phyloP scores from a whole-genome alignment of 2,797 vertebrate genomes.

The Fistularia tabacaria region DNA sequence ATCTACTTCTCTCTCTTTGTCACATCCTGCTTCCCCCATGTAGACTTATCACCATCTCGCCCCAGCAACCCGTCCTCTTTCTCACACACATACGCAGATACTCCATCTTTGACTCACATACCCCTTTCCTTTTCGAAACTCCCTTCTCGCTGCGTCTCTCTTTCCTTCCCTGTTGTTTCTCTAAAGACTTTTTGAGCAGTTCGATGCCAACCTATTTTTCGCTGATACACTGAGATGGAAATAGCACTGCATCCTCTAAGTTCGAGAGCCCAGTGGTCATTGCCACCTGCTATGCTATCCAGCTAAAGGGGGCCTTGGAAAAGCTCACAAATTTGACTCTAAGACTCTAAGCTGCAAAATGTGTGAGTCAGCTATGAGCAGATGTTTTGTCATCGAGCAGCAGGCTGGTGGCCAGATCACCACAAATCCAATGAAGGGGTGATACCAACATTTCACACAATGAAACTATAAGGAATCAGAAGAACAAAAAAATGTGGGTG shows the following conservation, averaged over 20 bases:
- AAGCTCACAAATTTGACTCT: conserved; percentile 10
- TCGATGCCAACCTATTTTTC: conserved; percentile 42
- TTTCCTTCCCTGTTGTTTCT: conserved; percentile 1
- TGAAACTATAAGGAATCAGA: conserved; percentile 14
- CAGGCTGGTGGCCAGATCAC: conserved; percentile 39
- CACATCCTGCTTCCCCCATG: conserved; percentile 62
- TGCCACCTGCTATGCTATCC: conserved; percentile 33
- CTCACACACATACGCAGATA: conserved; percentile 18
- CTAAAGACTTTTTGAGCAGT: conserved; percentile 35
- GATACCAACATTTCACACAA: conserved; percentile 32
- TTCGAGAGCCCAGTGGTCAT: conserved; percentile 42
- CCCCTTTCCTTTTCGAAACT: conserved; percentile 11
- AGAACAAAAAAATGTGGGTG: conserved; percentile 2
- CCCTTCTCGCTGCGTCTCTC: neutral
- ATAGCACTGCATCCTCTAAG: conserved; percentile 53
- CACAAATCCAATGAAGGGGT: conserved; percentile 35
- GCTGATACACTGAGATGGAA: conserved; percentile 54
- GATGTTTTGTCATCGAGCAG: conserved; percentile 60
- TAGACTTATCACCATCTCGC: conserved; percentile 55
- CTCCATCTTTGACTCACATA: conserved; percentile 43
- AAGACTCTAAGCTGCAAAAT: conserved; percentile 56
- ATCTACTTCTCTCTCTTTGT: conserved; percentile 54
- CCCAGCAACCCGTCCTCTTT: conserved; percentile 21
- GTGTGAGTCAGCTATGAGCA: conserved; percentile 60
- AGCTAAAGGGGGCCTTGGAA: conserved; percentile 20